phyloP scores from a whole-genome alignment of 2,888 invertebrate genomes.

The Plagodis pulveraria region DNA sequence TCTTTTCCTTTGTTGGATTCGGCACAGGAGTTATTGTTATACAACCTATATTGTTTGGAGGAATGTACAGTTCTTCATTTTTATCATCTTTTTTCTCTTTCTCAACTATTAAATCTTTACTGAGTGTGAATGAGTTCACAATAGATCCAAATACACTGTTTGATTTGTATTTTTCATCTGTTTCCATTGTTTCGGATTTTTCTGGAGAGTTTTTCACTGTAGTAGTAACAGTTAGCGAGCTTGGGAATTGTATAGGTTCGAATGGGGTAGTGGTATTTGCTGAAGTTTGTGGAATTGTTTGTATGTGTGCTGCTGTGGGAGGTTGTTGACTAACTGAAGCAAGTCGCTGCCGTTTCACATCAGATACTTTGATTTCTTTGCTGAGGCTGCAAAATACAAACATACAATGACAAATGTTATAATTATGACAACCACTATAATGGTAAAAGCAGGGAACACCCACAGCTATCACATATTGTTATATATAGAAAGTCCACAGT shows the following conservation, averaged over 20 bases:
- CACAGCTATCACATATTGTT: not conserved
- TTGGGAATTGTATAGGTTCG: constrained; percentile 74
- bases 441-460: not conserved
- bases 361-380: constrained; percentile 69
- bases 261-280: constrained; percentile 25
- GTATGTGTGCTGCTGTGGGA: constrained; percentile 8
- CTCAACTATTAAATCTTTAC: constrained; percentile 65
- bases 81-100: constrained; percentile 54
- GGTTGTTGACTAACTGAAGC: constrained; percentile 53
- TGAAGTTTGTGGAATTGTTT: constrained; percentile 10
- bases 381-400: constrained; percentile 64
- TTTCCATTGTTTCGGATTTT: constrained; percentile 34
- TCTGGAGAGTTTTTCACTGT: constrained; percentile 48
- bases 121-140: constrained; percentile 55
- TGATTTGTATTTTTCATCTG: constrained; percentile 48
- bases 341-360: constrained; percentile 64
- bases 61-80: constrained; percentile 69
- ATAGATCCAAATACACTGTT: constrained; percentile 54
- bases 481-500: no score
- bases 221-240: constrained; percentile 76
- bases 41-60: constrained; percentile 73
- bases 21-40: constrained; percentile 78
- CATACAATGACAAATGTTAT: not conserved
- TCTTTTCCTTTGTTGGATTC: constrained; percentile 52
- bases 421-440: not conserved